Conservation (phyloP, 2,888 invertebrate species). For the Drosophila limbata region DNA sequence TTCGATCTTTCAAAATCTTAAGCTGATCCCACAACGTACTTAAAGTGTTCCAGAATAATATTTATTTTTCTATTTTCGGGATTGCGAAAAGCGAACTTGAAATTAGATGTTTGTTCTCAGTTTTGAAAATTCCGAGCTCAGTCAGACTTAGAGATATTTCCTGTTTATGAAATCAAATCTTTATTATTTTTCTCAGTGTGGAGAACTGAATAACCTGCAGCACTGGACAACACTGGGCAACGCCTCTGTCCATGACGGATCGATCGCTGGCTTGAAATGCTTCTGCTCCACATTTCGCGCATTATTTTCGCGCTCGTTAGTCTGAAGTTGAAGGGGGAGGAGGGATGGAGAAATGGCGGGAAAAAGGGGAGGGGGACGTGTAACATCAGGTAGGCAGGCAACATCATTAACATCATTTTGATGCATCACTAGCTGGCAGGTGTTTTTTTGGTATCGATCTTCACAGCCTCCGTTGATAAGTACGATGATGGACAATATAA, state of each 20-base stretch:
- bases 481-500: too few relatives aligned
- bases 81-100: too few relatives aligned
- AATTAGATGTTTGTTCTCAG: too few relatives aligned
- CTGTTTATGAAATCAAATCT: too few relatives aligned
- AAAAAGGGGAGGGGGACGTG: not conserved
- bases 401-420: conserved; percentile 46
- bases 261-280: conserved; percentile 20
- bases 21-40: too few relatives aligned
- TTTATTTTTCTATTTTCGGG: too few relatives aligned
- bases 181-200: not conserved
- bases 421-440: conserved; percentile 65
- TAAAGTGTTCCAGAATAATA: too few relatives aligned
- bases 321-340: not conserved
- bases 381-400: conserved; percentile 6
- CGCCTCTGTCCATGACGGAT: conserved; percentile 26
- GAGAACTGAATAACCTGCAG: not conserved
- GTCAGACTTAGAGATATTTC: too few relatives aligned
- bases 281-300: conserved; percentile 75
- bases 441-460: conserved; percentile 69
- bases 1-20: too few relatives aligned
- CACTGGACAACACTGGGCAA: conserved; percentile 4
- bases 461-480: conserved; percentile 65
- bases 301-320: conserved; percentile 78
- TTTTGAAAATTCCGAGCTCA: too few relatives aligned
- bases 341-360: not conserved